Conservation (phyloP, 2,888 invertebrate genomes). For the Subacronicta megacephala region DNA sequence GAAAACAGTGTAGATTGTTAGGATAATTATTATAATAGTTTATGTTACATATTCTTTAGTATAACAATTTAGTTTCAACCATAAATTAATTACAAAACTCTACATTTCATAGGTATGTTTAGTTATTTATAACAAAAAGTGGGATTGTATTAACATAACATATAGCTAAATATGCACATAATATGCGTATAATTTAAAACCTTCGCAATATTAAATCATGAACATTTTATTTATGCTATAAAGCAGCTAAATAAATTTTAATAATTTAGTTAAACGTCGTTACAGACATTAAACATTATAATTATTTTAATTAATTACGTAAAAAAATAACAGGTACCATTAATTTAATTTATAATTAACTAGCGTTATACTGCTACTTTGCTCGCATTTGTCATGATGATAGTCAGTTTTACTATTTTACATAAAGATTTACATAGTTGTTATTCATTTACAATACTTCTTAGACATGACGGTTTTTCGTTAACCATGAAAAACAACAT, state of each 20-base stretch:
- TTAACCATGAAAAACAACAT: no score
- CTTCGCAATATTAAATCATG: slow-evolving; percentile 32
- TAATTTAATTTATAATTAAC: slow-evolving; percentile 39
- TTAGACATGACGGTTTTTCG: no score
- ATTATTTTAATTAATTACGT: slow-evolving; percentile 39
- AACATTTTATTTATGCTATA: slow-evolving; percentile 33
- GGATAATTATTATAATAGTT: no score
- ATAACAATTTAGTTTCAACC: no score
- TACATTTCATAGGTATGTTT: background rate
- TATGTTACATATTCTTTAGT: no score
- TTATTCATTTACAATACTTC: no score
- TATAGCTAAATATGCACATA: background rate
- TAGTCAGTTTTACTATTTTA: no score
- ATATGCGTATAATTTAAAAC: slow-evolving; percentile 9
- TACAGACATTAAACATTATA: slow-evolving; percentile 37
- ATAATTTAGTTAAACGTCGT: slow-evolving; percentile 39
- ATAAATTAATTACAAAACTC: background rate
- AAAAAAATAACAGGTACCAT: slow-evolving; percentile 37
- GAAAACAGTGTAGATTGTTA: no score
- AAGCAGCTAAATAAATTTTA: slow-evolving; percentile 34
- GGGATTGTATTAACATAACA: slow-evolving; percentile 12
- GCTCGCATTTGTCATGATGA: no score
- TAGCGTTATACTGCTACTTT: background rate
- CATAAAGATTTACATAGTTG: no score
- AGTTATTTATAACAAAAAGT: slow-evolving; percentile 12